These are phyloP conservation scores for Sipha maydis DNA, from an alignment of 2,888 invertebrate species.

Conservation along the genomic window DNA sequence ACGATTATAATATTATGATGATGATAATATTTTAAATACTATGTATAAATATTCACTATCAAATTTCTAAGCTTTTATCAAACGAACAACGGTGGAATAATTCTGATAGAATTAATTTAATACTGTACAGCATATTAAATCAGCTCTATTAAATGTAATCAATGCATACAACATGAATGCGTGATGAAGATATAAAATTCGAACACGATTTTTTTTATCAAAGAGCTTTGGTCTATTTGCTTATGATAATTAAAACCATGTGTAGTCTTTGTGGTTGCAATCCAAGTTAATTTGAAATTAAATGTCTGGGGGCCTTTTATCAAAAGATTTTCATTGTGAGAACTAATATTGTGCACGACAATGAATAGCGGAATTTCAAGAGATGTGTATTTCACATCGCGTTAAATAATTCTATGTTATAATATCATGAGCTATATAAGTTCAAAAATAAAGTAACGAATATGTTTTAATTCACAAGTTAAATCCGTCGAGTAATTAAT, in stretches of 20 bases:
- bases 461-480: background rate
- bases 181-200: background rate
- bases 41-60: no score
- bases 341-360: conserved; percentile 46
- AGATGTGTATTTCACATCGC: conserved; percentile 9
- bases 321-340: conserved; percentile 41
- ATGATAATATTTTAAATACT: no score
- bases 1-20: no score
- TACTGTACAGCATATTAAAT: background rate
- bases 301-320: conserved; percentile 47
- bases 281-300: conserved; percentile 47
- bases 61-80: no score
- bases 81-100: no score
- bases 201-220: background rate
- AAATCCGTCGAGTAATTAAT: background rate
- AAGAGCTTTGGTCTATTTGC: conserved; percentile 16
- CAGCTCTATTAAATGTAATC: background rate
- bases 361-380: conserved; percentile 16
- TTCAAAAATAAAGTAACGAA: background rate
- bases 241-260: conserved; percentile 43
- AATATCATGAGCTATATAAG: background rate
- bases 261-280: conserved; percentile 15
- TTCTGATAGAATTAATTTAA: no score
- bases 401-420: background rate
- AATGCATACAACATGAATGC: background rate